Base-by-base conservation (phyloP, 2,797 vertebrate genomes). In the Gymnothorax reevesii region DNA sequence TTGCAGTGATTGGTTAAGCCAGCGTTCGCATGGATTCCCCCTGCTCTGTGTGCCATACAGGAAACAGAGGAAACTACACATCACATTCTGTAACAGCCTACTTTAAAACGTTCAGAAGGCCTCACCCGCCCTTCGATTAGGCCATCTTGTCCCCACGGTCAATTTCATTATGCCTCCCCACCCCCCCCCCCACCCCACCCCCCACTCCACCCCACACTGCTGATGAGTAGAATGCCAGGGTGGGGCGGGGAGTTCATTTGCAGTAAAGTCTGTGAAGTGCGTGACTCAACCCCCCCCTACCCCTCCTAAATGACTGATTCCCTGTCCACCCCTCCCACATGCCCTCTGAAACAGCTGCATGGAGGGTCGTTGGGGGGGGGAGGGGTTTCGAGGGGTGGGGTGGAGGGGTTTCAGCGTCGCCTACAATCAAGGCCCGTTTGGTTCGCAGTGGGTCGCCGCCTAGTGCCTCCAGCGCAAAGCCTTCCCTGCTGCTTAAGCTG, bases 381-480 rank as follows among this genome's bases (percentile, higher is more conserved):
- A 55, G 88, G 88, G 84, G 54, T n/a, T n/a, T n/a, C n/a, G n/a
- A n/a, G n/a, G n/a, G n/a, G n/a, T n/a, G n/a, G n/a, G n/a, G n/a
- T n/a, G 73, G 87, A 83, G 66, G 88, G 88, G 83, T 85, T 77
- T 82, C 42, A 10, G 27, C 60, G 83, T 89, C 88, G 88, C 89
- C 88, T 85, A 89, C 88, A 80, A 89, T 84, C 75, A 88, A 85
- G 89, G 88, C 87, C 88, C 85, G 87, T 91, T 92, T 89, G 87
- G 85, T 89, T 91, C 91, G 73, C 91, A 87, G 89, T 89, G 71
- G 90, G 91, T 87, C 87, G 84, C 89, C 85, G 33, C 86, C 88
- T 89, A 90, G 87, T 88, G 69, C 62, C 86, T 87, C 84, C 88
- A 88, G 90, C 90, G 89, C 90, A 85, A 87, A 60, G 69, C 85